Conservation (phyloP, 2,888 invertebrate genomes). For the Eilema sororculum region DNA sequence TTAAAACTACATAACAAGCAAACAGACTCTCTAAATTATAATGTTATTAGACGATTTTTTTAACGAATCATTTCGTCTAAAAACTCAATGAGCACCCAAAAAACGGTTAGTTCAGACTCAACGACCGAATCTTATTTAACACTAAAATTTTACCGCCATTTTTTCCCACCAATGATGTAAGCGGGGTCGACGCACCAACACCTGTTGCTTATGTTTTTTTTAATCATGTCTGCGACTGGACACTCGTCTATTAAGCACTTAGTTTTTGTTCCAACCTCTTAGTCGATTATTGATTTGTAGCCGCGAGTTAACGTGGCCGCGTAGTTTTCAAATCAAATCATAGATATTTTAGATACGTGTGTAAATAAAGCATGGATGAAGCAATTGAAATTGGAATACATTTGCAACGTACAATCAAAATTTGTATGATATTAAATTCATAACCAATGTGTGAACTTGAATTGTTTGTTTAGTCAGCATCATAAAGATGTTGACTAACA, state of each 20-base stretch:
- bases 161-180: constrained; percentile 77
- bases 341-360: constrained; percentile 23
- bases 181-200: constrained; percentile 58
- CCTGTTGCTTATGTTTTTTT: constrained; percentile 69
- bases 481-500: too few relatives aligned
- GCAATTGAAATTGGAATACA: constrained; percentile 6
- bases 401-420: not conserved
- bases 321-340: constrained; percentile 30
- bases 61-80: constrained; percentile 36
- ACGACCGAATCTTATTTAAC: constrained; percentile 62
- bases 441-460: not conserved
- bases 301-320: constrained; percentile 39
- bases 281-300: constrained; percentile 75
- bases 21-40: constrained; percentile 37
- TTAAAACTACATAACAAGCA: constrained; percentile 33
- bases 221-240: constrained; percentile 61
- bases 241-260: constrained; percentile 73
- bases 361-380: constrained; percentile 19
- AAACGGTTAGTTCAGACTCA: constrained; percentile 59
- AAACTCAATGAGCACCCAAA: constrained; percentile 60
- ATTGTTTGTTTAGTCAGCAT: not conserved
- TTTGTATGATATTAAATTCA: not conserved
- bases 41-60: constrained; percentile 37
- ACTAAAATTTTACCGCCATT: constrained; percentile 62
- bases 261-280: constrained; percentile 71